These are phyloP conservation scores for Hypena proboscidalis DNA, from an alignment of 2,888 invertebrate species.

Conservation along the genomic window DNA sequence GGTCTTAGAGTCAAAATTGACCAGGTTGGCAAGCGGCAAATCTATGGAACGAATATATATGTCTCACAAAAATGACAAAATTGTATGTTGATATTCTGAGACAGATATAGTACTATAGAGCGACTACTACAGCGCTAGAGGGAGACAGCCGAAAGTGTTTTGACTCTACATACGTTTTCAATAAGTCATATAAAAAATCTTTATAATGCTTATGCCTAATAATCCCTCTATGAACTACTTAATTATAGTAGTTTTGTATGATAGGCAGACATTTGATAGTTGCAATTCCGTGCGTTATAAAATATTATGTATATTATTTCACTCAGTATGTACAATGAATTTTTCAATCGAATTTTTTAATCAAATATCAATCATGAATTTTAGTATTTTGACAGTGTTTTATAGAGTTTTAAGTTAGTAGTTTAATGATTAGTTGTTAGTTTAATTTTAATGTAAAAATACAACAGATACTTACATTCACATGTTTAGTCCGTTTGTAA, in stretches of 20 bases:
- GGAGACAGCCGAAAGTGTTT: no score
- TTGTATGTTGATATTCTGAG: no score
- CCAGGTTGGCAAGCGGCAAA: no score
- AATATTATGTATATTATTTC: conserved; percentile 28
- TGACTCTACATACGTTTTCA: no score
- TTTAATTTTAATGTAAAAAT: conserved; percentile 42
- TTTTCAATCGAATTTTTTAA: conserved; percentile 59
- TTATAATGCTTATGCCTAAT: conserved; percentile 26
- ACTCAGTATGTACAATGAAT: conserved; percentile 60
- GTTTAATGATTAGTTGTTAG: conserved; percentile 50
- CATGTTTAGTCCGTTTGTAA: no score
- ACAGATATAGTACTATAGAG: no score
- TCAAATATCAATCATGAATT: conserved; percentile 45
- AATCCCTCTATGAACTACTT: conserved; percentile 24
- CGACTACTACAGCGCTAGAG: no score
- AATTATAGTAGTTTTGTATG: conserved; percentile 13
- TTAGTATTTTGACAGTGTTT: conserved; percentile 53
- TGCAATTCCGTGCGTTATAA: conserved; percentile 12
- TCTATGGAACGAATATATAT: no score
- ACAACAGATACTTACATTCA: conserved; percentile 36
- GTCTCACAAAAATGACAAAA: no score
- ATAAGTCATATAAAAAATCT: conserved; percentile 5
- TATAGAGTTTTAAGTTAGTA: conserved; percentile 56
- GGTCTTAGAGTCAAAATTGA: no score
- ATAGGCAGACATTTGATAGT: conserved; percentile 8